Evolutionary conservation across 2,888 invertebrate species (phyloP), one percentile per base, ranked within the genome.

Genomic region (Aphidoletes aphidimyza): DNA sequence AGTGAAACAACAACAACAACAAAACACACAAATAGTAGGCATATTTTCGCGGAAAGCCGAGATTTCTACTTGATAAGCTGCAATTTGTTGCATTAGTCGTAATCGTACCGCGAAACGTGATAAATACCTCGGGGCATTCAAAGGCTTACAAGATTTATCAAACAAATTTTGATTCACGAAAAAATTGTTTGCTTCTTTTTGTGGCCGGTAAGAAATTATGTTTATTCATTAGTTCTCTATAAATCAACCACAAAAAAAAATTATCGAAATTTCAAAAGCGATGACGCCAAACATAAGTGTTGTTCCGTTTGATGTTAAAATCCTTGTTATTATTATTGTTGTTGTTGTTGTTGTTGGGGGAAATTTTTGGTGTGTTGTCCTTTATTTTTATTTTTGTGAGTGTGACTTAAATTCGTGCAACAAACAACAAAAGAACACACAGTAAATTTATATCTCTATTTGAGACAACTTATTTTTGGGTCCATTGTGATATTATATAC

Each of bases 31-130:
- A 19, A 47, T 2, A 14, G 22, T 2, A 22, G 2, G 22, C 3
- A 30, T 69, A 69, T 30, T 69, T 69, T 69, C 14, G 34, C 69
- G 69, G 69, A 69, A 69, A 69, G 69, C 14, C 30, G 30, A n/a
- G 30, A 30, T 69, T 30, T 30, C 69, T 30, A 30, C 34, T 54
- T 30, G 69, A 69, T 69, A 11, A 69, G 26, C 69, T 0, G 69
- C 34, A 69, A 30, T 69, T 69, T 1, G 5, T 69, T 14, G 69
- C 30, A 69, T 69, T 69, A 69, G 69, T 69, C 69, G 69, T 69
- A 11, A 30, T 9, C 30, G 1, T 30, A 17, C 30, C 30, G 69
- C 30, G 54, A 6, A 54, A 22, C 54, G 30, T 14, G 69, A 69
- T 69, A 30, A 69, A 69, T 69, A 69, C 11, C 14, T 19, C n/a